Percentiles rank a stretch among this genome's conserved stretches.
These are phyloP conservation scores for Sarcoramphus papa DNA, from an alignment of 2,797 vertebrate species.

Conservation along the genomic window DNA sequence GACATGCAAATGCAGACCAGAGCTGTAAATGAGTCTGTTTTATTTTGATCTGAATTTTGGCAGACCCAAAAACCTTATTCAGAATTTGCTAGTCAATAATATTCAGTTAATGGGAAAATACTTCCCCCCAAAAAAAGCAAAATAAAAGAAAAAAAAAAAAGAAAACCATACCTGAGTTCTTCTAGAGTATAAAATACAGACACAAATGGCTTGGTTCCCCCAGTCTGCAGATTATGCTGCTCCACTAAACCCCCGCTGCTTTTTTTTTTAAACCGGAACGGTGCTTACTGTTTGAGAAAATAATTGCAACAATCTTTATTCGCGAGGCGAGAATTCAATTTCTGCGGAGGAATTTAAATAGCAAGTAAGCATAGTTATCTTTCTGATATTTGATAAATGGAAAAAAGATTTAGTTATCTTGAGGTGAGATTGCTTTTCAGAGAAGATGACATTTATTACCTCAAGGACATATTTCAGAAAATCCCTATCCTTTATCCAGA, in stretches of 20 bases:
- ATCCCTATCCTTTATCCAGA: conserved; percentile 29
- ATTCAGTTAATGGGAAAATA: not conserved
- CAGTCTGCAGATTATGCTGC: not conserved
- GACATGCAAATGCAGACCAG: not conserved
- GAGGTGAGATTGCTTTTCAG: conserved; percentile 61
- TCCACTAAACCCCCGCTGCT: not conserved
- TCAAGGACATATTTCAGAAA: conserved; percentile 55
- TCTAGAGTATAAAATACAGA: not conserved
- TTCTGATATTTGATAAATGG: conserved; percentile 58
- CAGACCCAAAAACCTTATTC: not conserved
- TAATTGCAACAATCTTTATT: conserved; percentile 21
- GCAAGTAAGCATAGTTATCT: not conserved
- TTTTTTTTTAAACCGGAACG: not conserved
- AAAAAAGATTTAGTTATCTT: conserved; percentile 58
- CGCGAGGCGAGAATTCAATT: conserved; percentile 22
- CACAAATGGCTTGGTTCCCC: not conserved
- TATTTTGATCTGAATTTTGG: not conserved
- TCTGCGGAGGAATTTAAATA: conserved; percentile 47
- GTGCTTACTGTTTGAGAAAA: not conserved
- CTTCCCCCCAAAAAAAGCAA: accelerated
- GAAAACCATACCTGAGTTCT: accelerated
- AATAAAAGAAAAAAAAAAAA: no score
- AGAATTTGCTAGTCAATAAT: not conserved
- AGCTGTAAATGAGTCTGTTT: not conserved
- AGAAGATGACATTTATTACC: conserved; percentile 56